Base-by-base conservation (phyloP, 2,888 invertebrate genomes). In the Dendrolimus houi region DNA sequence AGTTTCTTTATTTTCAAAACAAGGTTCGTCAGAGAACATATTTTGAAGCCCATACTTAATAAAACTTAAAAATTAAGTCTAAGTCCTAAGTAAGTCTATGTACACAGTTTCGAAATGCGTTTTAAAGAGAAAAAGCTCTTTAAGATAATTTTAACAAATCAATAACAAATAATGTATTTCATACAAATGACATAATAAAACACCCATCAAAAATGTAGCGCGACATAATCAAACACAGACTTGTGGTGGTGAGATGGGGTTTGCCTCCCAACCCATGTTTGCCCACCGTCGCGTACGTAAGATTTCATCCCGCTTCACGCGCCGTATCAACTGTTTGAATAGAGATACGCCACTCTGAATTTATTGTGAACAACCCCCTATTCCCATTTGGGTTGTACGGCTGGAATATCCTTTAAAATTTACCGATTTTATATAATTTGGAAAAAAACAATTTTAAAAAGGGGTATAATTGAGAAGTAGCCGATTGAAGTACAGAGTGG, bases 321-420 rank as follows among this genome's bases (percentile, higher is more conserved):
- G 81, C 62, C 79, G 77, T 74, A 85, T 87, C 87, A 86, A 87
- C 84, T 85, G 87, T 89, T 88, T 89, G 88, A 90, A 89, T 90
- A 87, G 85, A 87, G 79, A 85, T 84, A 86, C 83, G 82, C 79
- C 75, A 75, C 82, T 81, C 81, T 76, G 81, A 81, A 83, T 87
- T 87, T 87, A 88, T 86, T 87, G 87, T 87, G 79, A 78, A 77
- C 78, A 75, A 64, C 71, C 47, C 47, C 47, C 47, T 12, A 10
- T 47, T 47, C 47, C 47, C 47, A 12, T 9, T 53, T 8, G 53
- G 13, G 10, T 55, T 17, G 8, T 64, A 67, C 64, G 66, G 66
- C 54, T 68, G 60, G 9, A 47, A 12, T 10, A 47, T 47, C 47
- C 47, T 47, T 29, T 29, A 29, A 29, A 29, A 29, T 29, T 29